These are phyloP conservation scores for Gymnocheta viridis DNA, from an alignment of 2,888 invertebrate species.

Conservation along the genomic window DNA sequence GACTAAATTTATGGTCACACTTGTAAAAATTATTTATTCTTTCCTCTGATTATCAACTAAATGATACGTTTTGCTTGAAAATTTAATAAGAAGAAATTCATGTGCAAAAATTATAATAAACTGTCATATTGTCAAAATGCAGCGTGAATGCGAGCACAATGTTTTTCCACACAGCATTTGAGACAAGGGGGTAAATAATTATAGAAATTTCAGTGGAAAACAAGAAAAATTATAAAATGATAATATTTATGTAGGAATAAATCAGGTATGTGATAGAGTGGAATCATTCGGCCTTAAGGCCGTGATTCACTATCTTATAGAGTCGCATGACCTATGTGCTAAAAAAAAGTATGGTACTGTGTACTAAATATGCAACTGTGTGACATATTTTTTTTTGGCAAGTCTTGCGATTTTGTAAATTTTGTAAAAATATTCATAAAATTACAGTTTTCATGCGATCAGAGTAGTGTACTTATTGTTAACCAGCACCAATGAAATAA, in stretches of 20 bases:
- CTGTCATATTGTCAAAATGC: conserved; percentile 45
- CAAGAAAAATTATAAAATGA: background rate
- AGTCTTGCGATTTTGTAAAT: too few relatives aligned
- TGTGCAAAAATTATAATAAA: conserved; percentile 42
- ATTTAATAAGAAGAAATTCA: conserved; percentile 16
- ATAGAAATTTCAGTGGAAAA: background rate
- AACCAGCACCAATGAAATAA: too few relatives aligned
- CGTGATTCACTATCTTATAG: too few relatives aligned
- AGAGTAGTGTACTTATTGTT: too few relatives aligned
- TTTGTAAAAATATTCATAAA: too few relatives aligned
- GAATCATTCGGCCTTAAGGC: too few relatives aligned
- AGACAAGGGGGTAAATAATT: conserved; percentile 27
- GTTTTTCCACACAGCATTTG: conserved; percentile 1
- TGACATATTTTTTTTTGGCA: too few relatives aligned
- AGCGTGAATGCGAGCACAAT: background rate
- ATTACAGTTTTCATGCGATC: too few relatives aligned
- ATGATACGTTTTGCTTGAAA: conserved; percentile 56
- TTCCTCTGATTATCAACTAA: conserved; percentile 57
- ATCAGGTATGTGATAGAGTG: background rate
- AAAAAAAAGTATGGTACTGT: too few relatives aligned
- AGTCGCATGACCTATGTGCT: too few relatives aligned
- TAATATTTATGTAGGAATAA: background rate
- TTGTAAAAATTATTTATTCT: conserved; percentile 49
- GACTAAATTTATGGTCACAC: conserved; percentile 65
- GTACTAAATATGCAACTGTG: too few relatives aligned